phyloP scores from a whole-genome alignment of 2,888 invertebrate genomes.

The Merodon equestris region DNA sequence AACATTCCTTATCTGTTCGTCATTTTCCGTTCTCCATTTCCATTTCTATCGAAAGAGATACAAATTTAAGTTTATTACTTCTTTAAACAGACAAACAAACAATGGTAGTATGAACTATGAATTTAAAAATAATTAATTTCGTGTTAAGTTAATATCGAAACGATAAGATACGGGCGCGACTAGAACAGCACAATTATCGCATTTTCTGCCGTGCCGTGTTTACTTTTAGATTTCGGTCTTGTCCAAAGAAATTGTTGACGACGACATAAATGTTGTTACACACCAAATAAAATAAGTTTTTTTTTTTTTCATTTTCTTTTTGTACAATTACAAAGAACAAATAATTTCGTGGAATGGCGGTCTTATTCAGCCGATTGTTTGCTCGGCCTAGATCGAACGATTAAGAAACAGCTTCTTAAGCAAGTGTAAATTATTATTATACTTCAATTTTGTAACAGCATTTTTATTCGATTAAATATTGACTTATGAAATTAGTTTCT shows the following conservation, averaged over 20 bases:
- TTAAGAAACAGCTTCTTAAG: too few species aligned
- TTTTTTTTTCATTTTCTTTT: too few species aligned
- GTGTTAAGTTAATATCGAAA: slow-evolving; percentile 67
- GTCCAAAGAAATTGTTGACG: slow-evolving; percentile 1
- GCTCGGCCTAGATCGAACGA: too few species aligned
- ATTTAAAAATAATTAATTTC: slow-evolving; percentile 67
- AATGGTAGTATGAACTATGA: slow-evolving; percentile 44
- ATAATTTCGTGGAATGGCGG: too few species aligned
- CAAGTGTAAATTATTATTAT: too few species aligned
- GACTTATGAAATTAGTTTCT: too few species aligned
- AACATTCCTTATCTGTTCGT: slow-evolving; percentile 42
- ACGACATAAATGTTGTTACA: too few species aligned
- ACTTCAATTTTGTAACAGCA: too few species aligned
- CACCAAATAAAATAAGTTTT: too few species aligned
- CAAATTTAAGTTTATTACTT: slow-evolving; percentile 59
- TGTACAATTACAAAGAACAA: too few species aligned
- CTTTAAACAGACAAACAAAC: slow-evolving; percentile 33
- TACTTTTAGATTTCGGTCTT: slow-evolving; percentile 37
- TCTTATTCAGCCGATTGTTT: too few species aligned
- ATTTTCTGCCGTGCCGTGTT: slow-evolving; percentile 31
- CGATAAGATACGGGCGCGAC: slow-evolving; percentile 58
- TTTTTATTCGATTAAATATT: too few species aligned
- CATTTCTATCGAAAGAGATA: slow-evolving; percentile 29
- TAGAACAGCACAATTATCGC: slow-evolving; percentile 45
- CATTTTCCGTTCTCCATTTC: slow-evolving; percentile 29